Percentiles rank a stretch among this genome's conserved stretches.
Conservation (phyloP, 2,113 vertebrate species). For the Malurus alboscapulatus region DNA sequence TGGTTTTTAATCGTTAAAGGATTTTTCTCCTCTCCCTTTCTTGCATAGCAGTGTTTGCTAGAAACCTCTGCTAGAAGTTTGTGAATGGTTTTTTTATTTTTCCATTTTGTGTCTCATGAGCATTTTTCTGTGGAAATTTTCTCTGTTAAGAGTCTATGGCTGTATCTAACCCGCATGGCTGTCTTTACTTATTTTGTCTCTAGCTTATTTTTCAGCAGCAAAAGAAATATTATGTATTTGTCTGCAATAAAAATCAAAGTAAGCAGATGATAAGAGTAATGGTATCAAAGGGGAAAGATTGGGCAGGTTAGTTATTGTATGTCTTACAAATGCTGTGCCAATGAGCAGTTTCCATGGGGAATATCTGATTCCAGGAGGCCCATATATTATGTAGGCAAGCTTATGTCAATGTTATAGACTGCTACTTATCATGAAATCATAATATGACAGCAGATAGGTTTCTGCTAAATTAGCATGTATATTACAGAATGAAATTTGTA, state of each 20-base stretch:
- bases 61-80: not conserved
- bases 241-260: not conserved
- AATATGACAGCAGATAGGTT: not conserved
- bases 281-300: not conserved
- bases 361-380: conserved; percentile 3
- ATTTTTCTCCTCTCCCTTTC: not conserved
- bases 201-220: not conserved
- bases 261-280: not conserved
- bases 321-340: not conserved
- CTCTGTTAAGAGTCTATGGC: not conserved
- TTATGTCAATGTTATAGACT: not conserved
- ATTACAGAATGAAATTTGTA: not conserved
- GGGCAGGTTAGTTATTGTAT: not conserved
- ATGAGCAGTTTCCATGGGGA: not conserved
- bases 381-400: not conserved
- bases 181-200: conserved; percentile 12
- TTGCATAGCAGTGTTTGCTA: not conserved
- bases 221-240: not conserved
- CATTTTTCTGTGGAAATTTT: not conserved
- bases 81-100: not conserved
- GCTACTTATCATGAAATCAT: not conserved
- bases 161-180: not conserved
- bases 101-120: not conserved
- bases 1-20: not conserved
- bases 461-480: not conserved